These are phyloP conservation scores for Athene noctua DNA, from an alignment of 2,113 vertebrate species.

Conservation along the genomic window DNA sequence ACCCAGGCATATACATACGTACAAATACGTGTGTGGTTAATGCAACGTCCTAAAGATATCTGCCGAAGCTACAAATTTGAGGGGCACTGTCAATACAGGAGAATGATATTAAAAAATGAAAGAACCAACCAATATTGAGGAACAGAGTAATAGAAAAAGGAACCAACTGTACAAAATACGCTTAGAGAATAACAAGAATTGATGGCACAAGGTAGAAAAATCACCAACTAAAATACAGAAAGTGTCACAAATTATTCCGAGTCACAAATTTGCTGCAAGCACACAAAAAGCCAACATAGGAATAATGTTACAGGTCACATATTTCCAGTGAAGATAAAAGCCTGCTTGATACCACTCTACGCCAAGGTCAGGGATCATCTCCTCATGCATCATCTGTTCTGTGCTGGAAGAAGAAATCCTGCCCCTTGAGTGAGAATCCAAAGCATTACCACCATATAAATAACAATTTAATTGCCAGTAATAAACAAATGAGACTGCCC, in stretches of 20 bases:
- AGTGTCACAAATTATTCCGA: not conserved
- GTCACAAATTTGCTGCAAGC: not conserved
- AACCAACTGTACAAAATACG: not conserved
- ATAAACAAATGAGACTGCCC: not conserved
- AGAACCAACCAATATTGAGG: not conserved
- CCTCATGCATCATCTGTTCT: not conserved
- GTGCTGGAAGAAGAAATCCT: not conserved
- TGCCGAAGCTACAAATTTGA: not conserved
- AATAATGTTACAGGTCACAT: accelerated
- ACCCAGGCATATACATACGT: not conserved
- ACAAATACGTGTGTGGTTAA: accelerated
- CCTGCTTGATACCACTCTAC: not conserved
- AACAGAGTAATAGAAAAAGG: not conserved
- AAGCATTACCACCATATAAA: not conserved
- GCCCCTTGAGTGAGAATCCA: not conserved
- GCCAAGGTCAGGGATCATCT: not conserved
- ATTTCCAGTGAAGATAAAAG: not conserved
- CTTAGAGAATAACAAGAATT: not conserved
- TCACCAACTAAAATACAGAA: not conserved
- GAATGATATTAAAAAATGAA: not conserved
- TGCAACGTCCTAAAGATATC: not conserved
- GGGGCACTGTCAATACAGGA: not conserved
- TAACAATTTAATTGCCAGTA: not conserved
- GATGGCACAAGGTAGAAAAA: not conserved
- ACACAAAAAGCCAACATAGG: accelerated